Conservation (phyloP, 2,797 vertebrate species). For the Rhabdophis nuchalis region DNA sequence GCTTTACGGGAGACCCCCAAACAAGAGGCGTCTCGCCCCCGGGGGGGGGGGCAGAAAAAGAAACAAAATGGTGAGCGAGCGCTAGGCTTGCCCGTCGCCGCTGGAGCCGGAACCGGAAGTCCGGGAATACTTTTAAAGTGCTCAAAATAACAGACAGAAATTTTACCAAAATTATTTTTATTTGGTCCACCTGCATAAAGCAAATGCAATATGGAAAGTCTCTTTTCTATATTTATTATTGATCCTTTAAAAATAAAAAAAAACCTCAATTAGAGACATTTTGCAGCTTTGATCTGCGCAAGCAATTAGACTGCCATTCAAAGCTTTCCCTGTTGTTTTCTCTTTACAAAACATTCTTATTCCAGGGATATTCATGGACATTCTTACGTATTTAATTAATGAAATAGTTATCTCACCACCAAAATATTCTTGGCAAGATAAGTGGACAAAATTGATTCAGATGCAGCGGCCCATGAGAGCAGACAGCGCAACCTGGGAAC, state of each 20-base stretch:
- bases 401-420: background rate
- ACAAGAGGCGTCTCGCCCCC: too few species aligned
- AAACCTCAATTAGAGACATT: background rate
- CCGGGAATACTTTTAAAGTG: background rate
- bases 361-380: background rate
- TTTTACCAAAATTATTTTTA: background rate
- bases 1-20: too few species aligned
- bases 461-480: background rate
- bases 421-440: background rate
- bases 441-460: background rate
- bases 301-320: background rate
- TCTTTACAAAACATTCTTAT: background rate
- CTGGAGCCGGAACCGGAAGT: too few species aligned
- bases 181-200: background rate
- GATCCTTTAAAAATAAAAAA: background rate
- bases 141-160: background rate
- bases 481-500: background rate
- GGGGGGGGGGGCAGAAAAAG: too few species aligned
- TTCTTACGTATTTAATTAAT: slow-evolving; percentile 8
- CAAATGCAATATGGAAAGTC: background rate
- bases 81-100: too few species aligned
- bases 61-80: too few species aligned
- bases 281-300: background rate
- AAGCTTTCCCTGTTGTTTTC: background rate
- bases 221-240: background rate